Conservation (phyloP, 2,888 invertebrate species). For the Sarcophaga variegata region DNA sequence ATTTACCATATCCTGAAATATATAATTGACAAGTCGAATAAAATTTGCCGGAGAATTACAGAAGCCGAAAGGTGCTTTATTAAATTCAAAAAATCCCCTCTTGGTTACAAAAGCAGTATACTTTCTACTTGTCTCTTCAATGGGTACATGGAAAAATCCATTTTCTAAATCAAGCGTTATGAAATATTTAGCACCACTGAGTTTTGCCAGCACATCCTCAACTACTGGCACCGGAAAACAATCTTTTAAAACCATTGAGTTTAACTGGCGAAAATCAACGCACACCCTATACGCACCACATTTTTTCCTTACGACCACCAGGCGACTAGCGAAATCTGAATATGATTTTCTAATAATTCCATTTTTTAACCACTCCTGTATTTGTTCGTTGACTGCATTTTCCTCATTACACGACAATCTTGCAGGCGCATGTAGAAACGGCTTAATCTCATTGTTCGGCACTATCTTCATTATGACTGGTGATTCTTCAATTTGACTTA, state of each 20-base stretch:
- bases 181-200: conserved; percentile 33
- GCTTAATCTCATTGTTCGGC: conserved; percentile 8
- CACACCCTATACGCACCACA: conserved; percentile 69
- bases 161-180: conserved; percentile 47
- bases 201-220: conserved; percentile 51
- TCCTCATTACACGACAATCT: conserved; percentile 43
- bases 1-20: conserved; percentile 55
- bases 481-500: too few relatives aligned
- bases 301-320: conserved; percentile 71
- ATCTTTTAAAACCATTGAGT: conserved; percentile 58
- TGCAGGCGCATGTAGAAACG: conserved; percentile 31
- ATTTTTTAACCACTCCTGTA: conserved; percentile 55
- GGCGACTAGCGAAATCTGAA: conserved; percentile 71
- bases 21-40: conserved; percentile 53
- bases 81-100: conserved; percentile 51
- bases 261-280: conserved; percentile 70
- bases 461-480: conserved; percentile 10
- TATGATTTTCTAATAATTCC: conserved; percentile 61
- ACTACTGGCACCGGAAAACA: conserved; percentile 60
- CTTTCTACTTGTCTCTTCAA: conserved; percentile 48
- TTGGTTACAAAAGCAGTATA: conserved; percentile 48
- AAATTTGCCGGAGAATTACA: conserved; percentile 58
- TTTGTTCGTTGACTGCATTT: conserved; percentile 40
- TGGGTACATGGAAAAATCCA: conserved; percentile 55
- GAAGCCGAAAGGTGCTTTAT: conserved; percentile 46